Base-by-base conservation (phyloP, 1,140 invertebrate species). In the Trichonephila clavipes region DNA sequence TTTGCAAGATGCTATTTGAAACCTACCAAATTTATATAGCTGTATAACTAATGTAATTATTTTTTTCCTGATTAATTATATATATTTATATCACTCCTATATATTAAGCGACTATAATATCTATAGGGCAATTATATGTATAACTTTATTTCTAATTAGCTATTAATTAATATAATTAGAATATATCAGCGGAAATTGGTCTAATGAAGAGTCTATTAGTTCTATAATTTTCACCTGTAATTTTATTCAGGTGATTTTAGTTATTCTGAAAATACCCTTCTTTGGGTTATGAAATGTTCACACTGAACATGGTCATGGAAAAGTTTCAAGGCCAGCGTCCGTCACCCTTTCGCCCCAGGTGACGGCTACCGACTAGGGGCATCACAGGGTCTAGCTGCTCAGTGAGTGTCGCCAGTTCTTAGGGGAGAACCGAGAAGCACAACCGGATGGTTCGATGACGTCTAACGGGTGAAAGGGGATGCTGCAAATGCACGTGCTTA, bases 401-500 rank as follows among this genome's bases (percentile, higher is more conserved):
- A 34, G 28, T 77, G 69, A 77, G 28, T 77, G 69, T 77, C 69
- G 69, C 28, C 28, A 77, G 69, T 77, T 77, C 69, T 77, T 77
- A 19, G 69, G 69, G 90, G 81, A 92, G 62, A 44, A 28, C 8
- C 28, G 86, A 88, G 59, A 69, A 34, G 58, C 64, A 59, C 91
- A 34, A 87, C 83, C 83, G 82, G 34, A 34, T 58, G 82, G 91
- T 87, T 87, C 91, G 83, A 87, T 87, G 82, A 72, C 62, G 83
- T 87, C 91, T 62, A 72, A 40, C 51, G 91, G 83, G 82, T 87
- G 91, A 92, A 92, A 85, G 64, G 91, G 82, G 91, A 87, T 72
- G 82, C 83, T 28, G 51, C 62, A 44, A 92, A 59, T 77, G 83
- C 91, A 92, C 91, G 91, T 92, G 91, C 91, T 92, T 92, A 87